phyloP scores from a whole-genome alignment of 2,797 vertebrate genomes.

The Dermochelys coriacea region DNA sequence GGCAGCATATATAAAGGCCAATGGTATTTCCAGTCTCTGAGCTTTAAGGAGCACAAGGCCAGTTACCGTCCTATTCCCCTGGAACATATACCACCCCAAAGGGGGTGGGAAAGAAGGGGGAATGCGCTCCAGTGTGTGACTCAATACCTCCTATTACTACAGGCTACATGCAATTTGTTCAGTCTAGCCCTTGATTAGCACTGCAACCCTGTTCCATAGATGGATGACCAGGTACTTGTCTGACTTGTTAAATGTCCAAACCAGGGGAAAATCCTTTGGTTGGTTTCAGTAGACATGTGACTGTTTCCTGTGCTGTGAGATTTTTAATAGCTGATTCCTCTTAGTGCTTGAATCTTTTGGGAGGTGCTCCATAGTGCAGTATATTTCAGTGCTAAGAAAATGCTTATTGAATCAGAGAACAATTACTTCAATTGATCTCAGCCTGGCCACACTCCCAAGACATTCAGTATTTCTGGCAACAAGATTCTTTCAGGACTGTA shows the following conservation, averaged over 20 bases:
- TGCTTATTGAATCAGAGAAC: slow-evolving; percentile 15
- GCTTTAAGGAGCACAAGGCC: neutral
- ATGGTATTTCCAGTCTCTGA: neutral
- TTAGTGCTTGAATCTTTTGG: neutral
- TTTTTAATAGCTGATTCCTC: neutral
- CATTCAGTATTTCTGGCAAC: slow-evolving; percentile 66
- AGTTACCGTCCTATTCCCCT: neutral
- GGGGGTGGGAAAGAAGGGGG: too few relatives aligned
- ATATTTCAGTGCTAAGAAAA: neutral
- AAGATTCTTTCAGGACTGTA: slow-evolving; percentile 54
- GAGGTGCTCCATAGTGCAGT: neutral
- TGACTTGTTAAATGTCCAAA: neutral
- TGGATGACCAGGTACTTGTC: neutral
- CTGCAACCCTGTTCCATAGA: neutral
- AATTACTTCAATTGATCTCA: slow-evolving; percentile 52
- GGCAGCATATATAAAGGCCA: neutral
- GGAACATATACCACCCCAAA: too few relatives aligned
- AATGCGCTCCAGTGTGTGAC: neutral
- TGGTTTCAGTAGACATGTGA: neutral
- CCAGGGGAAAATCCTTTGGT: neutral
- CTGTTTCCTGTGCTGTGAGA: neutral
- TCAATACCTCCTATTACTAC: neutral
- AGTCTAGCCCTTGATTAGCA: neutral
- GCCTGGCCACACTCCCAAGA: slow-evolving; percentile 45
- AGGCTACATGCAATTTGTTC: neutral